Evolutionary conservation across 2,888 invertebrate genomes (phyloP).

Genomic region (Eupeodes latifasciatus): DNA sequence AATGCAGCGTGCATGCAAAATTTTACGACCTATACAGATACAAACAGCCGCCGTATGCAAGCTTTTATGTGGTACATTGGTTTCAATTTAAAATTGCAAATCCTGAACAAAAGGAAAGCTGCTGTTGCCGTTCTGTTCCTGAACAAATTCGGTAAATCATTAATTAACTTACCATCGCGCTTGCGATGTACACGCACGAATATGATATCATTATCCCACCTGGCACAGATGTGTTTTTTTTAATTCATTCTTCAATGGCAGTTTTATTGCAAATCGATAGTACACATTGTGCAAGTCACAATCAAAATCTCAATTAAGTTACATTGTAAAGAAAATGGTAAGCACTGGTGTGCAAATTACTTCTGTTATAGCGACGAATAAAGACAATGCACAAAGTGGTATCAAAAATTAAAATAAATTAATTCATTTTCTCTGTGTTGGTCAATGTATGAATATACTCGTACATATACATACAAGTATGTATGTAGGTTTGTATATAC

Average conservation of each 20-base stretch:
- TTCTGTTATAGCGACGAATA: constrained; percentile 34
- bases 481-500: too few relatives aligned
- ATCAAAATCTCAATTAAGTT: constrained; percentile 66
- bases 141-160: constrained; percentile 68
- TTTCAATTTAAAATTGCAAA: constrained; percentile 72
- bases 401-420: constrained; percentile 58
- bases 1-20: constrained; percentile 38
- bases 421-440: constrained; percentile 40
- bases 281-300: constrained; percentile 52
- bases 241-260: constrained; percentile 37
- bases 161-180: constrained; percentile 67
- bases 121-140: constrained; percentile 58
- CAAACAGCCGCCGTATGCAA: constrained; percentile 35
- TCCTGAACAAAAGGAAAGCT: constrained; percentile 61
- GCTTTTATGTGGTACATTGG: constrained; percentile 67
- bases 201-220: constrained; percentile 66
- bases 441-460: not conserved
- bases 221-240: constrained; percentile 41
- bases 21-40: constrained; percentile 41
- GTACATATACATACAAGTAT: too few relatives aligned
- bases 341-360: constrained; percentile 47
- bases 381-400: constrained; percentile 28
- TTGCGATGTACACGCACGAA: constrained; percentile 60
- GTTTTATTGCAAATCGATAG: constrained; percentile 59
- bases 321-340: constrained; percentile 51